Percentiles rank a stretch among this genome's conserved stretches.
Conservation (phyloP, 53 echinoderm and acorn worm genomes). For the Luidia sarsii region DNA sequence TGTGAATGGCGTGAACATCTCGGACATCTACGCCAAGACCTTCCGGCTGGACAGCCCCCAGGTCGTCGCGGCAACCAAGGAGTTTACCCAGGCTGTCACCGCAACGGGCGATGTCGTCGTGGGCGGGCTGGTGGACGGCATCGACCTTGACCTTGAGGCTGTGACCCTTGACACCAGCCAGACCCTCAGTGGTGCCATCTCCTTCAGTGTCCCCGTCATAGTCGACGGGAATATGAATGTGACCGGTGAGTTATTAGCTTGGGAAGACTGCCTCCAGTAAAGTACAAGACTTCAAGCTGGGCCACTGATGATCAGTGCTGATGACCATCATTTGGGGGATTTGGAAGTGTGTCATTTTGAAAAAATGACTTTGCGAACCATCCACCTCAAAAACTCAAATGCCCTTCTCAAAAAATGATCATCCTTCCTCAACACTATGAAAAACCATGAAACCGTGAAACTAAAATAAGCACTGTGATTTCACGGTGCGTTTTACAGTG, state of each 20-base stretch:
- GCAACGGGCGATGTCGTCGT: slow-evolving; percentile 31
- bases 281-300: too few relatives aligned
- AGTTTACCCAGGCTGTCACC: slow-evolving; percentile 8
- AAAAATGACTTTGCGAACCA: too few relatives aligned
- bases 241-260: background rate
- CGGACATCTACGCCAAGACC: background rate
- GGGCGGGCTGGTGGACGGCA: slow-evolving; percentile 54
- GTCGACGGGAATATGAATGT: slow-evolving; percentile 25
- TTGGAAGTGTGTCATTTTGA: too few relatives aligned
- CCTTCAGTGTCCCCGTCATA: slow-evolving; percentile 8
- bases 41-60: slow-evolving; percentile 4
- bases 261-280: too few relatives aligned
- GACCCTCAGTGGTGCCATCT: slow-evolving; percentile 19
- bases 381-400: too few relatives aligned
- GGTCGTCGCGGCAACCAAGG: slow-evolving; percentile 21
- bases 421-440: too few relatives aligned
- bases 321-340: too few relatives aligned
- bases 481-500: too few relatives aligned
- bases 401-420: too few relatives aligned
- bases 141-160: slow-evolving; percentile 46
- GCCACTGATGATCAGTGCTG: too few relatives aligned
- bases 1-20: slow-evolving; percentile 56
- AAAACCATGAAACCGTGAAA: too few relatives aligned
- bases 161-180: slow-evolving; percentile 51
- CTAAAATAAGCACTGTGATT: too few relatives aligned